Conservation (phyloP, 2,113 vertebrate species). For the Rhinogobius similis region DNA sequence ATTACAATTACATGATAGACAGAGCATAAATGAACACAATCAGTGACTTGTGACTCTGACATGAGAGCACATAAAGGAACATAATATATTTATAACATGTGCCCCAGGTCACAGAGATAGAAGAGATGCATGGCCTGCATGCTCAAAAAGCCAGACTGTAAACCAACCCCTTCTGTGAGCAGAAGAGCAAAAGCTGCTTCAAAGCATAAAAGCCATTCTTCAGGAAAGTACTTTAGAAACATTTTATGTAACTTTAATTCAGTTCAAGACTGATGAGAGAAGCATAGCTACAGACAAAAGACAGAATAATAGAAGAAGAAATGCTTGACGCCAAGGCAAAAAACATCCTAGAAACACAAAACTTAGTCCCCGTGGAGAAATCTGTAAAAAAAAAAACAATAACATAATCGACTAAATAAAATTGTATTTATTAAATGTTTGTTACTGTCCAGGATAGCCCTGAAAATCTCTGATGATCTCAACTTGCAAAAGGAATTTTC, state of each 20-base stretch:
- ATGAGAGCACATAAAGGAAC: slow-evolving; percentile 45
- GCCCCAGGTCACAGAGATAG: slow-evolving; percentile 52
- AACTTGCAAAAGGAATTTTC: slow-evolving; percentile 28
- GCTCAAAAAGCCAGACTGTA: slow-evolving; percentile 46
- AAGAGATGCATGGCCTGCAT: slow-evolving; percentile 51
- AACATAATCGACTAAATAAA: too few relatives aligned
- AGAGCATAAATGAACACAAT: slow-evolving; percentile 46
- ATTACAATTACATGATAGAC: slow-evolving; percentile 60
- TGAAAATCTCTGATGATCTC: slow-evolving; percentile 32
- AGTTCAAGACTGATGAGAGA: slow-evolving; percentile 1
- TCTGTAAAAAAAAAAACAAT: too few relatives aligned
- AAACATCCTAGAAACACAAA: slow-evolving; percentile 3
- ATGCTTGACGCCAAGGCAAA: slow-evolving; percentile 43
- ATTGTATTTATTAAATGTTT: background rate
- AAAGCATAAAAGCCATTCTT: slow-evolving; percentile 32
- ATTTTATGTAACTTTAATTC: slow-evolving; percentile 22
- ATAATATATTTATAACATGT: slow-evolving; percentile 40
- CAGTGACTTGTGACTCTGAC: slow-evolving; percentile 43
- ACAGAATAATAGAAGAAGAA: slow-evolving; percentile 42
- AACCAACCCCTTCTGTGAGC: slow-evolving; percentile 7
- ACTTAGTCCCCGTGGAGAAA: too few relatives aligned
- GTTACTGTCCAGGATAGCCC: background rate
- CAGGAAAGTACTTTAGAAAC: slow-evolving; percentile 44
- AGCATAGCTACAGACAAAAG: slow-evolving; percentile 29
- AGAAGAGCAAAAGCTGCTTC: slow-evolving; percentile 16